Base-by-base conservation (phyloP, 2,888 invertebrate genomes). In the Drosophila mettleri region DNA sequence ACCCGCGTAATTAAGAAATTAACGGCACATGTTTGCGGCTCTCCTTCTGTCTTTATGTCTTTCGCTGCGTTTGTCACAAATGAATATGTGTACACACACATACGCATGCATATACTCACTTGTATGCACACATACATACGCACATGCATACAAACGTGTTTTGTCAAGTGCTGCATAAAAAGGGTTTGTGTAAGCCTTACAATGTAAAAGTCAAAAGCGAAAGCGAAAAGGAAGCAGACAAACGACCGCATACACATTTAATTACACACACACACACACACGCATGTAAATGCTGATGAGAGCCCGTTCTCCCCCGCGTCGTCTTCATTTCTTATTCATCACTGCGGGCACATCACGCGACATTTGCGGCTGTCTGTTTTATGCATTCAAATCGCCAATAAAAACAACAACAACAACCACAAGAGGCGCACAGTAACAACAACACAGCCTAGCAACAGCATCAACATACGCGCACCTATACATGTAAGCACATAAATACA, bases 1-100 rank as follows among this genome's bases (percentile, higher is more conserved):
- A 85, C 80, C 80, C 83, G 83, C 88, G 88, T 83, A 83, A 83
- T 83, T 83, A 83, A 87, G 88, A 83, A 87, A 83, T 83, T 83
- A 83, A 83, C 88, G 88, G 82, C 88, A 83, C 77, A 87, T 83
- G 82, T 85, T 87, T 78, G 88, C 65, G 68, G 68, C 70, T 78
- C 88, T 78, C 62, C 53, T 43, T 51, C 52, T 53, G 57, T 33
- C 41, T 66, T 54, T 49, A 39, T 38, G 36, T 54, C 12, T 65
- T 45, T 53, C 31, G 54, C 65, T 64, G 61, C 51, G 31, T 70
- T 41, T 58, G 43, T 49, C 57, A 43, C 51, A 52, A 52, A 52
- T 52, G 52, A 52, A 52, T 55, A 49, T 46, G 16, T 75, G 46
- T 27, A 22, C 31, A 53, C 31, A 53, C 31, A 34, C 58, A 22